phyloP scores from a whole-genome alignment of 2,797 vertebrate genomes.

The Pipistrellus pipistrellus region DNA sequence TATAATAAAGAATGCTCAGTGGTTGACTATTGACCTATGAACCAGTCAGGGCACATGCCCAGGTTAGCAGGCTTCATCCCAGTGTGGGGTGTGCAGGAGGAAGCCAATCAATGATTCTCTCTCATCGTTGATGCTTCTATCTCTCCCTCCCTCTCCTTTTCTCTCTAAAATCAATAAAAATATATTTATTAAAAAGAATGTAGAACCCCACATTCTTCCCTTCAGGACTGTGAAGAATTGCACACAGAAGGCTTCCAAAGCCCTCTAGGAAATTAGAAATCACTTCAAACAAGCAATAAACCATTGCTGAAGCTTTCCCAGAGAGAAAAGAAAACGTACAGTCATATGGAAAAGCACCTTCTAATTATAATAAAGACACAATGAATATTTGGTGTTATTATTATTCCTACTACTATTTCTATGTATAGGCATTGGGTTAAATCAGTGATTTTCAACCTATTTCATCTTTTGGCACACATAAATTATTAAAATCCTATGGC shows the following conservation, averaged over 20 bases:
- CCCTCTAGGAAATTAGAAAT: constrained; percentile 10
- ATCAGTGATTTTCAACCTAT: neutral
- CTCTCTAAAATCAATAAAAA: too few species aligned
- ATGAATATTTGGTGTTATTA: neutral
- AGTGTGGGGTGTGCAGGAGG: too few species aligned
- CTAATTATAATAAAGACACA: neutral
- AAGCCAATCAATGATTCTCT: too few species aligned
- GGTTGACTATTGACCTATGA: too few species aligned
- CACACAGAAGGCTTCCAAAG: neutral
- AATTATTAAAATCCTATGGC: neutral
- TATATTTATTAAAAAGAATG: too few species aligned
- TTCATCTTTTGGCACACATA: neutral
- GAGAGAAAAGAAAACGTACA: neutral
- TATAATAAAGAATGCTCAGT: too few species aligned
- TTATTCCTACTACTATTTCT: neutral
- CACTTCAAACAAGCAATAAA: neutral
- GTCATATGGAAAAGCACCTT: neutral
- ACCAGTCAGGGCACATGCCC: too few species aligned
- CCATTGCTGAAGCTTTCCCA: neutral
- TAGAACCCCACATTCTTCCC: neutral
- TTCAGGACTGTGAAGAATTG: neutral
- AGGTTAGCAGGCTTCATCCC: too few species aligned
- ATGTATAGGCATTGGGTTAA: neutral
- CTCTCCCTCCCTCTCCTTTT: too few species aligned
- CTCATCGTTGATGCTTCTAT: too few species aligned